A percentile compares a stretch with the other conserved stretches of the same genome.
phyloP scores from a whole-genome alignment of 1,140 invertebrate species.

The Probaryconus sp. region DNA sequence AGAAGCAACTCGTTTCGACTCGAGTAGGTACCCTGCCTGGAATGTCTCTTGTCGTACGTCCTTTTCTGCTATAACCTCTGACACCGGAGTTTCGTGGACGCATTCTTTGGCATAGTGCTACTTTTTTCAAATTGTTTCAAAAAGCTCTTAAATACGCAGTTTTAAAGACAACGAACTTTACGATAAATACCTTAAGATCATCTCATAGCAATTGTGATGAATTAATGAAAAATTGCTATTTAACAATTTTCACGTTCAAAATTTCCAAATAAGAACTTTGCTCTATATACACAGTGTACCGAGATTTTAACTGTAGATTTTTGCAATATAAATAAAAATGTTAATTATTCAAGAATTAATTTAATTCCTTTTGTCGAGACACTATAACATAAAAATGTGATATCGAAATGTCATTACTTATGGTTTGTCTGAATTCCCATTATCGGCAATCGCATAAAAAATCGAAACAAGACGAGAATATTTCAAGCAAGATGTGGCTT shows the following conservation, averaged over 20 bases:
- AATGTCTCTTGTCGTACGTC: slow-evolving; percentile 56
- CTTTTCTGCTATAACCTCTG: slow-evolving; percentile 61
- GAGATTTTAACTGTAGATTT: too few relatives aligned
- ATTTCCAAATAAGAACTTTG: too few relatives aligned
- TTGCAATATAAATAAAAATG: neutral
- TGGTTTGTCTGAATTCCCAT: slow-evolving; percentile 47
- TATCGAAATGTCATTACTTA: slow-evolving; percentile 50
- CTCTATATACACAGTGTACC: too few relatives aligned
- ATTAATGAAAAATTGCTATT: too few relatives aligned
- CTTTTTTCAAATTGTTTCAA: slow-evolving; percentile 55
- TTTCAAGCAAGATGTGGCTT: slow-evolving; percentile 45
- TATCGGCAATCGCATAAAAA: slow-evolving; percentile 45
- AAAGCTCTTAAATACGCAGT: slow-evolving; percentile 9
- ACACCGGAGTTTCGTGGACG: slow-evolving; percentile 59
- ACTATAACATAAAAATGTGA: slow-evolving; percentile 13
- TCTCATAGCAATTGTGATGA: too few relatives aligned
- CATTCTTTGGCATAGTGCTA: slow-evolving; percentile 52
- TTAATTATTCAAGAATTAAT: slow-evolving; percentile 16
- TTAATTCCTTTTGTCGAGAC: neutral
- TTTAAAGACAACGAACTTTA: slow-evolving; percentile 3
- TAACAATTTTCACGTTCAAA: too few relatives aligned
- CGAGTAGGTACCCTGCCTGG: slow-evolving; percentile 54
- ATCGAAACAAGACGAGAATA: slow-evolving; percentile 50
- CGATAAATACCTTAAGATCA: too few relatives aligned
- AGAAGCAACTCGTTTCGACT: slow-evolving; percentile 60